phyloP scores from a whole-genome alignment of 2,113 vertebrate genomes.

The Elachura formosa region DNA sequence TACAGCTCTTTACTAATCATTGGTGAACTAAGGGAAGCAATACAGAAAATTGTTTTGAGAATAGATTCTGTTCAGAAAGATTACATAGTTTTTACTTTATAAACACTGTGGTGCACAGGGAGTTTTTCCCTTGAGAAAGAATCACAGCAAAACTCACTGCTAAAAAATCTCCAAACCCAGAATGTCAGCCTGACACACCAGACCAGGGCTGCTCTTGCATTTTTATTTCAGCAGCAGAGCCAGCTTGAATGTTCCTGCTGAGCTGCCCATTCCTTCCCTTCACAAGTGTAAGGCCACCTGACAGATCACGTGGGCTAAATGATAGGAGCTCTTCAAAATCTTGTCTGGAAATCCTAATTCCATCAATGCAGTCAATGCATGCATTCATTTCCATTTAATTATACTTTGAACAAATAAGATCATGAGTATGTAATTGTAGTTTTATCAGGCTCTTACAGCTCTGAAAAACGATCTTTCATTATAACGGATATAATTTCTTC shows the following conservation, averaged over 20 bases:
- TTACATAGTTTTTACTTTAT: too few species aligned
- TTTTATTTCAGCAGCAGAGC: not conserved
- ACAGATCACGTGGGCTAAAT: not conserved
- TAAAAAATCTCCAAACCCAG: too few species aligned
- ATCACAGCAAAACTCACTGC: too few species aligned
- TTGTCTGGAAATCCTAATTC: not conserved
- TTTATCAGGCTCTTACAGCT: not conserved
- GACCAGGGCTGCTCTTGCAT: not conserved
- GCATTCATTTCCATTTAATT: not conserved
- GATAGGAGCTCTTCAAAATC: not conserved
- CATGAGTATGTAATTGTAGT: not conserved
- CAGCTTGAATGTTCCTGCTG: accelerated
- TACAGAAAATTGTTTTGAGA: too few species aligned
- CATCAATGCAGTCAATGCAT: not conserved
- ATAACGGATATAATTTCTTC: not conserved
- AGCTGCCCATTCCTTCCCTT: not conserved
- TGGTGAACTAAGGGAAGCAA: too few species aligned
- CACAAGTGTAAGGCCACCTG: not conserved
- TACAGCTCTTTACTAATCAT: too few species aligned
- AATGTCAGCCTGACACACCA: too few species aligned
- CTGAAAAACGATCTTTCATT: not conserved
- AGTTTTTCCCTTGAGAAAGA: too few species aligned
- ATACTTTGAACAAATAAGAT: not conserved
- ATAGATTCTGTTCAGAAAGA: too few species aligned
- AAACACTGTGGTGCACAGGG: too few species aligned